Evolutionary conservation across 2,888 invertebrate genomes (phyloP).

Genomic region (Stramonita haemastoma): DNA sequence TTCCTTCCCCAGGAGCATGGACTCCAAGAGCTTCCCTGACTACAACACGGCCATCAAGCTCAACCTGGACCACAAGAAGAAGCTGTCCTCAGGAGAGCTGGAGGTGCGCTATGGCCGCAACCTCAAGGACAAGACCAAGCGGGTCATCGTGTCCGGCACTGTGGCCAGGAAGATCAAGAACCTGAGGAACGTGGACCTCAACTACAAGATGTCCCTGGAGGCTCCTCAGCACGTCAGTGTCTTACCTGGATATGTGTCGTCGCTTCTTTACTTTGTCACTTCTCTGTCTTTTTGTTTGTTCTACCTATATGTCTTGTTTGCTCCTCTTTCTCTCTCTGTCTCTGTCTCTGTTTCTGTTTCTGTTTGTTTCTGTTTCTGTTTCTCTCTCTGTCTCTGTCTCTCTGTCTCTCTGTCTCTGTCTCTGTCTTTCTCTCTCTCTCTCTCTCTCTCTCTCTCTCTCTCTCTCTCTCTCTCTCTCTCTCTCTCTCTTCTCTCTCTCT

Average conservation of each 20-base stretch:
- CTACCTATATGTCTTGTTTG: too few relatives aligned
- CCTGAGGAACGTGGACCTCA: conserved; percentile 27
- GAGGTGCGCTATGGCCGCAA: conserved; percentile 44
- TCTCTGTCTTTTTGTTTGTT: too few relatives aligned
- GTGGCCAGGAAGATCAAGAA: conserved; percentile 38
- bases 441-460: not conserved
- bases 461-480: not conserved
- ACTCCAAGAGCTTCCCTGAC: conserved; percentile 55
- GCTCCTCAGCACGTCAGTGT: not conserved
- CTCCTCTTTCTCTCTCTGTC: too few relatives aligned
- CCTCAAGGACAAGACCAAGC: conserved; percentile 42
- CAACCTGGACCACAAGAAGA: conserved; percentile 50
- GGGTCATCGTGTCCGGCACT: not conserved
- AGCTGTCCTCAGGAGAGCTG: conserved; percentile 46
- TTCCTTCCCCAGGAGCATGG: conserved; percentile 54
- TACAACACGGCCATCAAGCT: conserved; percentile 51
- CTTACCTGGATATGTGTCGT: not conserved
- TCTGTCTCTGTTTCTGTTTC: too few relatives aligned
- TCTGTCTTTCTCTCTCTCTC: not conserved
- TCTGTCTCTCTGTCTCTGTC: too few relatives aligned
- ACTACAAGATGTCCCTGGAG: not conserved
- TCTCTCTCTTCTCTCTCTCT: not conserved
- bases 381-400: too few relatives aligned
- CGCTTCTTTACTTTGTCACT: too few relatives aligned
- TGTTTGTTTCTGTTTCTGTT: too few relatives aligned